A percentile compares a stretch with the other conserved stretches of the same genome.
phyloP scores from a whole-genome alignment of 2,888 invertebrate genomes.

The Brenthis ino region DNA sequence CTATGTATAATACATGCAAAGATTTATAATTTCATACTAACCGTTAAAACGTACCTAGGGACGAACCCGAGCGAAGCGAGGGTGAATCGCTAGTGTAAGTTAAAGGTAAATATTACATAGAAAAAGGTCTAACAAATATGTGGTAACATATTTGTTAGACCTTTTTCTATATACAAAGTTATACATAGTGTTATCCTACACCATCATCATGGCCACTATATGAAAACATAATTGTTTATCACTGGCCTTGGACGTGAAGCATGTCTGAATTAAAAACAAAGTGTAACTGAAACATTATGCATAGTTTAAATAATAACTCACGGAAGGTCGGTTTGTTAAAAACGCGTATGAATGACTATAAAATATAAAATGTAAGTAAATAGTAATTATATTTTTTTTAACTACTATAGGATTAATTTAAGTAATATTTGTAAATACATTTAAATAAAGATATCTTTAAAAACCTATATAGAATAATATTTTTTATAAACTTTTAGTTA shows the following conservation, averaged over 20 bases:
- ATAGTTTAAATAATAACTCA: conserved; percentile 11
- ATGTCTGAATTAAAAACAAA: conserved; percentile 33
- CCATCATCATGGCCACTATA: conserved; percentile 14
- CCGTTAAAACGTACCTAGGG: no score
- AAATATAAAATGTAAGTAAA: no score
- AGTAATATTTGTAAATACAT: neutral
- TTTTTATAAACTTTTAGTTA: no score
- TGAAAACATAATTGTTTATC: conserved; percentile 32
- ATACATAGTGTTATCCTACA: conserved; percentile 7
- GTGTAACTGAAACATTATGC: conserved; percentile 19
- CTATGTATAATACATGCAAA: no score
- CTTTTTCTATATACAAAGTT: neutral
- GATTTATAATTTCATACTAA: no score
- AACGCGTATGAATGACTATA: neutral
- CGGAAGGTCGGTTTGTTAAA: conserved; percentile 14
- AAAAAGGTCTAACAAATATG: no score
- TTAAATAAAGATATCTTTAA: neutral
- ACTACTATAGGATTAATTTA: neutral
- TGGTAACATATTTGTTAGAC: neutral
- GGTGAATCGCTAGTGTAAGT: no score
- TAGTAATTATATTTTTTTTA: no score
- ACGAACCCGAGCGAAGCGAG: no score
- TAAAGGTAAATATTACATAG: neutral
- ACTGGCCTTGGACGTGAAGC: conserved; percentile 30
- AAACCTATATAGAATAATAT: no score